Base-by-base conservation (phyloP, 2,888 invertebrate genomes). In the Caenorhabditis sp. region DNA sequence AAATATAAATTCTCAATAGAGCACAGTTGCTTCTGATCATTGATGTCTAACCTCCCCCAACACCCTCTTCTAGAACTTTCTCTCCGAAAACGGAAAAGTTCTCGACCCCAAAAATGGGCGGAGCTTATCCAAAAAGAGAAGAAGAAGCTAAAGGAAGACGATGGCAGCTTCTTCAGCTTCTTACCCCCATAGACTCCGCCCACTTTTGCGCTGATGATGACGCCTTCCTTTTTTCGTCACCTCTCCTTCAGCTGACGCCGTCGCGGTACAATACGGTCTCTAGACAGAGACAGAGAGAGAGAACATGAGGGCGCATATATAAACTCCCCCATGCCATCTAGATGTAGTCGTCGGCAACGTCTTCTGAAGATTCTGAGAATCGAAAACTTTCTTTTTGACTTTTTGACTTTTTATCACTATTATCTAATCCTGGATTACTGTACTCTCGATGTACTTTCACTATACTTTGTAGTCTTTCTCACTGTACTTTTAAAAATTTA, bases 221-320 rank as follows among this genome's bases (percentile, higher is more conserved):
- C 35, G 47, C 58, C 54, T 58, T 54, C 38, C n/a, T 54, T 49
- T 22, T 24, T 44, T 72, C 74, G 47, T 26, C 47, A 12, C 54
- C 22, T 4, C 70, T 24, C 4, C 19, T 16, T n/a, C 35, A 14
- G 19, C 1, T 47, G 69, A 31, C 72, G 54, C 70, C 58, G 54
- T 63, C 49, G 56, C 63, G 63, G 79, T 70, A 79, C 69, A 79
- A 73, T 73, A 68, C 56, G 66, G 63, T 44, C 24, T 41, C 58
- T 35, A n/a, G n/a, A n/a, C 19, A 8, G 28, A 14, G n/a, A 56
- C n/a, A n/a, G 26, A 31, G 58, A 58, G 31, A 12, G 24, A 54
- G 61, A 41, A 47, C 19, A 47, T 19, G 35, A 51, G 38, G 66
- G 51, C 49, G 76, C 58, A 64, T 64, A 72, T 64, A 64, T 63